Base-by-base conservation (phyloP, 2,113 vertebrate genomes). In the Solea solea region DNA sequence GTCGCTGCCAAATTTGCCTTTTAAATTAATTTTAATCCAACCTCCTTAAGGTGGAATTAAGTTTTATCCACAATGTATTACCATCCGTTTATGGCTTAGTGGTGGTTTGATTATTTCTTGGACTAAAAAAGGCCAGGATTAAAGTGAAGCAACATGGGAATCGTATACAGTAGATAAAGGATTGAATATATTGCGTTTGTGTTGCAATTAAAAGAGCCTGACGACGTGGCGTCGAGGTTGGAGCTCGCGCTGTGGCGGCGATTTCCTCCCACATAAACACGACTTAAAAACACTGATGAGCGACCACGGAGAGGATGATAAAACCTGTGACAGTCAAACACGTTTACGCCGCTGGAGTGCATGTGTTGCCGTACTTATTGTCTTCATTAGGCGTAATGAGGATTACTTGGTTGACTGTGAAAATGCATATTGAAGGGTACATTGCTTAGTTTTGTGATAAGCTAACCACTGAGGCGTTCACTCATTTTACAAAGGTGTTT, bases 311-410 rank as follows among this genome's bases (percentile, higher is more conserved):
- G 45, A 46, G 45, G 42, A 80, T 28, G 49, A 74, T 50, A 54
- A 16, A 59, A 56, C 13, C 13, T 13, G 12, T 61, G 59, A 45
- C 69, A 53, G 64, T 70, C 48, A 5, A 69, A 25, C 42, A 16
- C 42, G 46, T 59, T 46, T 25, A 25, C 13, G 27, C 12, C 4
- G 27, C n/a, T 41, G 16, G 34, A 58, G 39, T 28, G 51, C 25
- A 58, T 76, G 44, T 16, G 49, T 39, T 51, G 21, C 46, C 3
- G 11, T n/a, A n/a, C 25, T 25, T 12, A 11, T 46, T 53, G 53
- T 73, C 61, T 73, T 76, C 53, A 81, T 86, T 66, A 75, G 40
- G 28, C 28, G 51, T 70, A 74, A 60, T 57, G 67, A 58, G 72
- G 55, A 72, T 39, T 53, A 45, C 48, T 25, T 14, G 15, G 34